Evolutionary conservation across 2,797 vertebrate genomes (phyloP).

Genomic region (Gymnothorax javanicus): DNA sequence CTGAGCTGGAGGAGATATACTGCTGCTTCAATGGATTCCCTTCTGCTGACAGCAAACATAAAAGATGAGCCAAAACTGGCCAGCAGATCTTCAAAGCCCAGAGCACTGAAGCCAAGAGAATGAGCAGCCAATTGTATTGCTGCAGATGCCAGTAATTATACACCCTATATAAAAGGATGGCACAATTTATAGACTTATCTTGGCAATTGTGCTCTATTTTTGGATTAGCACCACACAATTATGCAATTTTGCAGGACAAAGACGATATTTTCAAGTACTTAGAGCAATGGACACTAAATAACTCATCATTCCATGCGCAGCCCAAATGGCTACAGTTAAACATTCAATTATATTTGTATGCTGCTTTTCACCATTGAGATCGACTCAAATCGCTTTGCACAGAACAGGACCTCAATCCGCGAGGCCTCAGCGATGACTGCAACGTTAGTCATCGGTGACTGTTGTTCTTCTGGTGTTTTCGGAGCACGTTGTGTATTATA

Average conservation of each 20-base stretch:
- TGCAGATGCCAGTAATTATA: not conserved
- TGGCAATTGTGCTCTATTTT: not conserved
- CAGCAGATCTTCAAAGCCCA: not conserved
- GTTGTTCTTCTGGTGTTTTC: not conserved
- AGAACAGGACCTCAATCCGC: too few relatives aligned
- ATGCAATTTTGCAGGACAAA: slow-evolving; percentile 17
- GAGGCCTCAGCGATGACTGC: too few relatives aligned
- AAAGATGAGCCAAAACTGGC: slow-evolving; percentile 30
- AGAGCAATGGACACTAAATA: not conserved
- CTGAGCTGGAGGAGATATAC: slow-evolving; percentile 41
- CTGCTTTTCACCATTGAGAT: too few relatives aligned
- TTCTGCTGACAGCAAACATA: slow-evolving; percentile 66
- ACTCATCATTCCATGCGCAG: slow-evolving; percentile 10
- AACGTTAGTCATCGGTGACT: slow-evolving; percentile 3
- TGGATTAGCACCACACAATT: not conserved
- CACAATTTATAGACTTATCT: not conserved
- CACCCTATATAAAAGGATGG: not conserved
- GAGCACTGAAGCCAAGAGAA: not conserved
- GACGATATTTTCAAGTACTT: not conserved
- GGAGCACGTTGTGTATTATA: not conserved
- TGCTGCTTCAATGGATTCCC: slow-evolving; percentile 47
- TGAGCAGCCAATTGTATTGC: not conserved
- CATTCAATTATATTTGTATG: not conserved
- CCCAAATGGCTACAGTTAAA: slow-evolving; percentile 9
- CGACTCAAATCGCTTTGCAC: too few relatives aligned